These are phyloP conservation scores for Phengaris arion DNA, from an alignment of 2,888 invertebrate species.

Conservation along the genomic window DNA sequence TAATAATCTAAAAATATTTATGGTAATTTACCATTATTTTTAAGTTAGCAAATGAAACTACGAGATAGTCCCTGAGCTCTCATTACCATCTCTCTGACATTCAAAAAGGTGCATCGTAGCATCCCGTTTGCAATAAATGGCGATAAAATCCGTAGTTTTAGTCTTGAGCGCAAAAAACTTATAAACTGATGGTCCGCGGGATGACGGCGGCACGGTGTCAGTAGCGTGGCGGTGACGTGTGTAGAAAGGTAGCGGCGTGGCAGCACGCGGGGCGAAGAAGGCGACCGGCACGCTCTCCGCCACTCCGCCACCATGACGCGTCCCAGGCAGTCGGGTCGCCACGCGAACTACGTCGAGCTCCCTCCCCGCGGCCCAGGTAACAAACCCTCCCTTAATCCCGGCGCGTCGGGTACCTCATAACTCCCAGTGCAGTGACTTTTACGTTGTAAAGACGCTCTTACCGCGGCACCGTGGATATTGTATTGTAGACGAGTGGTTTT, in stretches of 20 bases:
- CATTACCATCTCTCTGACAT: no score
- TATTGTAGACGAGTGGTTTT: neutral
- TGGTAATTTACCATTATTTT: no score
- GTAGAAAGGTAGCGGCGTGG: constrained; percentile 44
- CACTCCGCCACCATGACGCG: constrained; percentile 75
- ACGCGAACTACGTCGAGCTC: constrained; percentile 66
- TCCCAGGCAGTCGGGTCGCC: constrained; percentile 74
- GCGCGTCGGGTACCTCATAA: neutral
- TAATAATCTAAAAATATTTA: no score
- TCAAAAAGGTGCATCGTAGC: no score
- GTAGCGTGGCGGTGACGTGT: constrained; percentile 52
- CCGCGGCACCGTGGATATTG: neutral
- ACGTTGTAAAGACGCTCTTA: neutral
- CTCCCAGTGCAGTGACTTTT: constrained; percentile 25
- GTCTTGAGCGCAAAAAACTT: neutral
- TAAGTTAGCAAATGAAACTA: no score
- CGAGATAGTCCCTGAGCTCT: no score
- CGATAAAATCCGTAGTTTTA: neutral
- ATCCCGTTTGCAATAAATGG: neutral
- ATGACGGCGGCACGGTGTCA: constrained; percentile 44
- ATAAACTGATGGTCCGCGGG: constrained; percentile 32
- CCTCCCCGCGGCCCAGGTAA: constrained; percentile 77
- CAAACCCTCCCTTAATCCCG: neutral
- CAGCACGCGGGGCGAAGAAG: constrained; percentile 41
- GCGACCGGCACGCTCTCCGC: constrained; percentile 48